A percentile compares a stretch with the other conserved stretches of the same genome.
phyloP scores from a whole-genome alignment of 2,113 vertebrate genomes.

The Dermatemys mawii region DNA sequence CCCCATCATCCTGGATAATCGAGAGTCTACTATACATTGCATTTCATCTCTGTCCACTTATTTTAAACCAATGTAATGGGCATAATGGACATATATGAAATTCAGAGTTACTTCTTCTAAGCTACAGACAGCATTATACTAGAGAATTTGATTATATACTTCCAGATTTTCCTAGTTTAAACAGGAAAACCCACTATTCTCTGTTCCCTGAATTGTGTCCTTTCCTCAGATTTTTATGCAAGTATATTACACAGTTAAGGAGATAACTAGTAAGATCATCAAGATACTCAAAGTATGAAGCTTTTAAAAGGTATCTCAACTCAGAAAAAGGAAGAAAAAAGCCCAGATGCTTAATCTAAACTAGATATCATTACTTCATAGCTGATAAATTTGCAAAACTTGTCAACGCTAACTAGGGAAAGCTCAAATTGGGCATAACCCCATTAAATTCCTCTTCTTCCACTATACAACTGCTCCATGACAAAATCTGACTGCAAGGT shows the following conservation, averaged over 20 bases:
- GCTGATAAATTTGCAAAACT: background rate
- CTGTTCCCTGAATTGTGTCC: background rate
- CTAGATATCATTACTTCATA: rapidly evolving
- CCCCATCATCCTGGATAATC: too few relatives aligned
- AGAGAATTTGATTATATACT: background rate
- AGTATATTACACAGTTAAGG: background rate
- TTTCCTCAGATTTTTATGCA: background rate
- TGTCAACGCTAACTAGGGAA: rapidly evolving
- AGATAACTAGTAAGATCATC: background rate
- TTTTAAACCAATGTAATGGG: background rate
- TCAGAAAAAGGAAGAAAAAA: background rate
- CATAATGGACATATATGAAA: background rate
- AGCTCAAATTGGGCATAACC: background rate
- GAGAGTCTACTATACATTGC: too few relatives aligned
- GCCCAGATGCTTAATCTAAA: background rate
- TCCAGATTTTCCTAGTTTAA: background rate
- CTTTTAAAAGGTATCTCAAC: too few relatives aligned
- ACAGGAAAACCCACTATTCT: background rate
- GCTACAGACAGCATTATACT: background rate
- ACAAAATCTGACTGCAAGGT: background rate
- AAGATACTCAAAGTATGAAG: too few relatives aligned
- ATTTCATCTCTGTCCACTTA: background rate
- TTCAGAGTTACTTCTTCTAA: background rate
- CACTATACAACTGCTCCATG: background rate
- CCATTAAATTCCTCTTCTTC: background rate